Conservation (phyloP, 1,140 invertebrate genomes). For the Whitmania pigra region DNA sequence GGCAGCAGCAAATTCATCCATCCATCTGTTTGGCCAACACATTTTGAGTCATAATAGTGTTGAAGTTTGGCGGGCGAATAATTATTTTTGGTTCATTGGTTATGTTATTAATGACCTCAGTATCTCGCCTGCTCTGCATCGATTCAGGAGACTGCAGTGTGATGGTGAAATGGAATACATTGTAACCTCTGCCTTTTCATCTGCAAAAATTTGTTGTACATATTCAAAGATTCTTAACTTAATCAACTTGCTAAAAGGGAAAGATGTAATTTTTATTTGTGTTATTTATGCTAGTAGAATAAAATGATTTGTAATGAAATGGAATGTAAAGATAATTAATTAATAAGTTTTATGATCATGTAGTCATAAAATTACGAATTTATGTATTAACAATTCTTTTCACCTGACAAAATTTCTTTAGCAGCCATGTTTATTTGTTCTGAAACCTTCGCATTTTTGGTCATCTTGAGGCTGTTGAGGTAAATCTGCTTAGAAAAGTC, state of each 20-base stretch:
- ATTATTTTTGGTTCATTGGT: neutral
- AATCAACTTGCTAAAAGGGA: neutral
- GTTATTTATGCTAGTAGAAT: neutral
- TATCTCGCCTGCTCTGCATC: constrained; percentile 3
- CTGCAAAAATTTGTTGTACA: neutral
- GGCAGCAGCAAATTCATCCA: neutral
- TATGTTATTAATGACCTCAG: neutral
- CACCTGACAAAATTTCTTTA: too few relatives aligned
- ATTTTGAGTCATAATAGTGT: neutral
- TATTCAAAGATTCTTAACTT: neutral
- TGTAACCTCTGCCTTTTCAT: neutral
- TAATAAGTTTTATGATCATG: neutral
- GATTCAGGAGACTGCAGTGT: neutral
- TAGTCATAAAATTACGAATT: too few relatives aligned
- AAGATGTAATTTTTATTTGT: neutral
- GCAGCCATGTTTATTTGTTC: too few relatives aligned
- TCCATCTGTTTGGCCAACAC: neutral
- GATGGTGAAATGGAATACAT: constrained; percentile 2
- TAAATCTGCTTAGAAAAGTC: neutral
- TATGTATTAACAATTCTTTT: too few relatives aligned
- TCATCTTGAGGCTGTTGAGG: neutral
- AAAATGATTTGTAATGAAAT: neutral
- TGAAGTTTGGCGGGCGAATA: neutral
- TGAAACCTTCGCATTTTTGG: neutral
- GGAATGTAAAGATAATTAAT: neutral